Evolutionary conservation across 2,888 invertebrate genomes (phyloP), one percentile per base, ranked within the genome.

Genomic region (Luperina nickerlii): DNA sequence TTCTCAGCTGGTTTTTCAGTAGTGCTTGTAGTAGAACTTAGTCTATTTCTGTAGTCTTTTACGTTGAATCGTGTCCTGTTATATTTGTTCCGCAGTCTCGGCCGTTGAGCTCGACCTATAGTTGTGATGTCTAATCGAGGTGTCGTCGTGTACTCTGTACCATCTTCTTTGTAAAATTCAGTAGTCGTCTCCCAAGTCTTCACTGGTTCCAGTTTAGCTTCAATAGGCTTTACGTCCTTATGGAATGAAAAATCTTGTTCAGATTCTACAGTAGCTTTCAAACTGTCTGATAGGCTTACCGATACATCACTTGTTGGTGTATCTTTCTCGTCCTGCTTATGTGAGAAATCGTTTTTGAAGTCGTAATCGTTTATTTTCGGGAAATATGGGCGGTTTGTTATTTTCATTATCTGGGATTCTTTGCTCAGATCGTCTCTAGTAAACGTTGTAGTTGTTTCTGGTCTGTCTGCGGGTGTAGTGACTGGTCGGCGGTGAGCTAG

Each of bases 51-150:
- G 92, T 98, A 98, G 86, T 98, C 98, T 93, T 98, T 98, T 7
- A 98, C 97, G 91, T 98, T 98, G 92, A 98, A 98, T 85, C 98
- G 96, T 2, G 98, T 98, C 74, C 98, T 95, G 73, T 98, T 98
- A 83, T 96, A 97, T 92, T 97, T 98, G 88, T 95, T 97, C 82
- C 96, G 97, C 60, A 93, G 92, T 91, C 95, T 95, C 18, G 95
- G 96, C 74, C 96, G 92, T 79, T 93, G 94, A 70, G 92, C 85
- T 90, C 94, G 95, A 7, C 91, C 91, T 27, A 92, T 90, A 69
- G 91, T 91, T 13, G 94, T 93, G 24, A 92, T 92, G 81, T 97
- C 96, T 13, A 91, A 88, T 67, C 94, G 94, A 62, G 91, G 88
- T 15, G 94, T 91, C 2, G 94, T 93, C 6, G 95, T 95, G 11